Base-by-base conservation (phyloP, 2,888 invertebrate species). In the Synanthedon vespiformis region DNA sequence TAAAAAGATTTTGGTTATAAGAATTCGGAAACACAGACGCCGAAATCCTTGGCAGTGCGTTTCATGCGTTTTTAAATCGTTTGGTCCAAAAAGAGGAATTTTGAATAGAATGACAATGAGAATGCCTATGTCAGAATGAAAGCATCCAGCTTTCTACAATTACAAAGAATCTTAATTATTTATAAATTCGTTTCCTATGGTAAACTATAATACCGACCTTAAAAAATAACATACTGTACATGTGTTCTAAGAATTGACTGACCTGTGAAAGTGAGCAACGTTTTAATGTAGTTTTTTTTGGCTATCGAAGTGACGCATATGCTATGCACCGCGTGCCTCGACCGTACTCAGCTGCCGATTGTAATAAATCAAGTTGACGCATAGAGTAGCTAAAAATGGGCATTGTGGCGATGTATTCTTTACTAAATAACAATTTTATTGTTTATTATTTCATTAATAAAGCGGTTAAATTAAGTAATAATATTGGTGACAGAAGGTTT, bases 231-330 rank as follows among this genome's bases (percentile, higher is more conserved):
- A 55, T 18, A 63, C 66, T 68, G 59, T 70, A 64, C 54, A 50
- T 51, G 10, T 44, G 22, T 11, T 40, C 27, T n/a, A 44, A 40
- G 54, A 61, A 62, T 54, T 60, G 64, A 69, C 57, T 79, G 77
- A 77, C 75, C 74, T 62, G 72, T 70, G 74, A 80, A 77, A 81
- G 70, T 67, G 70, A 79, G 58, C 54, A 62, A 67, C 57, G 58
- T 70, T 74, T 72, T 68, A 63, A 51, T 34, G 34, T 34, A 8
- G 34, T 65, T 64, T 70, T 69, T 22, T 69, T 66, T 62, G 58
- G 51, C 52, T 47, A 53, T 55, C 12, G 54, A 55, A 50, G 51
- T 53, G 53, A 61, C 48, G 22, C 16, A 48, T 13, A 44, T 48
- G 48, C 48, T 18, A 14, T n/a, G n/a, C n/a, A n/a, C n/a, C n/a